These are phyloP conservation scores for Chondrilla cf. caribensis DNA, from an alignment of 37 sponge, comb jelly and placozoan species.

Conservation along the genomic window DNA sequence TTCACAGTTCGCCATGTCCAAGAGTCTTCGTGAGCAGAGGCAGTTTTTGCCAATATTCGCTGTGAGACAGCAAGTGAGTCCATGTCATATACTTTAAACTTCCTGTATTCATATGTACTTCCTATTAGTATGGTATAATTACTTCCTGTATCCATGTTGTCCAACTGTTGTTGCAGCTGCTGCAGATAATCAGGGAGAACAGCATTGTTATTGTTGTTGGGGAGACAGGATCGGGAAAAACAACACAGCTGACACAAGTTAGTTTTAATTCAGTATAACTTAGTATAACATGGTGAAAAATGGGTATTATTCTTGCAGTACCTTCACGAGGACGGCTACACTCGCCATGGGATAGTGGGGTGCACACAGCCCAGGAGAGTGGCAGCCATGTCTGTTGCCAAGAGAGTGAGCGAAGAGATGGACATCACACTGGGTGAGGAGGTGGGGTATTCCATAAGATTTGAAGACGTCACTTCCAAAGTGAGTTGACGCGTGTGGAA, in stretches of 20 bases:
- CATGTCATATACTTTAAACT: background rate
- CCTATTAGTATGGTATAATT: background rate
- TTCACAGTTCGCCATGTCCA: conserved; percentile 88
- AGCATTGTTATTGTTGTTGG: conserved; percentile 96
- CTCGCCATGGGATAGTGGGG: conserved; percentile 90
- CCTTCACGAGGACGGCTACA: conserved; percentile 93
- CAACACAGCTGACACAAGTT: conserved; percentile 97
- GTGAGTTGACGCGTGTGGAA: conserved; percentile 22
- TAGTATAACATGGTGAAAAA: too few relatives aligned
- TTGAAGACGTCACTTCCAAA: conserved; percentile 97
- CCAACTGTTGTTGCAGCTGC: conserved; percentile 67
- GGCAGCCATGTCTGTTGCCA: conserved; percentile 99
- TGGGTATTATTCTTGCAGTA: conserved; percentile 80
- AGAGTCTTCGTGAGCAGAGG: conserved; percentile 88
- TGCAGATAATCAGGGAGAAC: conserved; percentile 90
- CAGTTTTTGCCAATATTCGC: conserved; percentile 97
- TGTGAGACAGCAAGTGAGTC: conserved; percentile 68
- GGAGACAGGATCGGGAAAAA: conserved; percentile 99
- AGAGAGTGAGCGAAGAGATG: conserved; percentile 96
- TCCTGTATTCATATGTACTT: background rate
- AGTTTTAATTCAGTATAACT: background rate
- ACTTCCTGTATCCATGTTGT: background rate
- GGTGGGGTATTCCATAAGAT: conserved; percentile 97
- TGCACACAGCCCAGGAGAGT: conserved; percentile 99
- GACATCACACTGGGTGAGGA: conserved; percentile 84